A percentile compares a stretch with the other conserved stretches of the same genome.
These are phyloP conservation scores for Leptoclinus maculatus DNA, from an alignment of 2,797 vertebrate species.

Conservation along the genomic window DNA sequence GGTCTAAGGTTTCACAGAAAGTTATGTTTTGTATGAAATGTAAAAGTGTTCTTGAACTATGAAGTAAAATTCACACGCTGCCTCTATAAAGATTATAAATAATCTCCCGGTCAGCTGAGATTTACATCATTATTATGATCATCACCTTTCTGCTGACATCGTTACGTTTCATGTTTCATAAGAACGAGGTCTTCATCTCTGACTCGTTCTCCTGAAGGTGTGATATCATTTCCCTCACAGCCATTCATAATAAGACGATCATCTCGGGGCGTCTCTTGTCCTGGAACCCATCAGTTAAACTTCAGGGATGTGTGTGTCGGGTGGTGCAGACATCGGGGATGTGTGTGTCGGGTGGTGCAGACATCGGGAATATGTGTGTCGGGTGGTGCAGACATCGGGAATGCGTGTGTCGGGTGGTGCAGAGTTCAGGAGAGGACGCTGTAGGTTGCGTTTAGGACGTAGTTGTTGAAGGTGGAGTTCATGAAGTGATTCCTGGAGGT, in stretches of 20 bases:
- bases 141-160: conserved; percentile 15
- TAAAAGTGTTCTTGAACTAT: neutral
- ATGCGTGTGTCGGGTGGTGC: neutral
- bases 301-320: too few species aligned
- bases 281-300: too few species aligned
- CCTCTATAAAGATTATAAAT: neutral
- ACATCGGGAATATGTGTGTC: too few species aligned
- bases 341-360: too few species aligned
- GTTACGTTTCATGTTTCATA: conserved; percentile 31
- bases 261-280: too few species aligned
- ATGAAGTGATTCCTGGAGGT: conserved; percentile 62
- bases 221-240: conserved; percentile 8
- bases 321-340: too few species aligned
- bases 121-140: too few species aligned
- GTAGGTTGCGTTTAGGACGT: conserved; percentile 57
- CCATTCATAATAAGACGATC: neutral
- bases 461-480: conserved; percentile 15
- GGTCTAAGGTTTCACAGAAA: too few species aligned
- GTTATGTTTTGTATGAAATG: too few species aligned
- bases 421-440: conserved; percentile 39
- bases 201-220: neutral
- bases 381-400: conserved; percentile 6
- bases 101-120: too few species aligned
- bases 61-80: neutral
- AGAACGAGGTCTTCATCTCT: conserved; percentile 6